A percentile compares a stretch with the other conserved stretches of the same genome.
phyloP scores from a whole-genome alignment of 2,888 invertebrate genomes.

The Plemyria rubiginata region DNA sequence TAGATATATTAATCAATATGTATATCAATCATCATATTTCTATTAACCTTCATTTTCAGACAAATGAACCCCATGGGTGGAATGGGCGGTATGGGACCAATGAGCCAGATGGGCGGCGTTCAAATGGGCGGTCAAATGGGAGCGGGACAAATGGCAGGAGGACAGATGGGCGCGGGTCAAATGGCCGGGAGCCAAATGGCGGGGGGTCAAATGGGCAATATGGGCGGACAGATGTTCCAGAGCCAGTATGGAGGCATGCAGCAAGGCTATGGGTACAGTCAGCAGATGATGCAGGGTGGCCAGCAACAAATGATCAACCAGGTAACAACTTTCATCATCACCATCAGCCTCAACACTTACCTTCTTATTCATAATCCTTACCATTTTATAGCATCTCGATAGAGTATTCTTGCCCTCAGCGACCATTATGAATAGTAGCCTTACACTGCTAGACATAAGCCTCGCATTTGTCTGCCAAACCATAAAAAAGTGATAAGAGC shows the following conservation, averaged over 20 bases:
- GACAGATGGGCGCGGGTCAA: conserved; percentile 69
- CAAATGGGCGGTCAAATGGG: conserved; percentile 73
- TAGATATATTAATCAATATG: no score
- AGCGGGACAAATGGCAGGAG: conserved; percentile 68
- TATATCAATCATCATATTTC: no score
- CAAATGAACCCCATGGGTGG: conserved; percentile 80
- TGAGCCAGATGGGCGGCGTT: conserved; percentile 73
- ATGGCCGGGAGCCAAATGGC: conserved; percentile 70
- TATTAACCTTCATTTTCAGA: conserved; percentile 47
- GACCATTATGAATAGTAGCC: no score
- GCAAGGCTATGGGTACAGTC: conserved; percentile 77
- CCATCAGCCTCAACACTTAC: no score
- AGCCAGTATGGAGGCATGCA: conserved; percentile 87
- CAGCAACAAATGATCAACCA: conserved; percentile 83
- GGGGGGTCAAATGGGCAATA: conserved; percentile 71
- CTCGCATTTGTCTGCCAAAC: no score
- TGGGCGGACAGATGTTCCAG: conserved; percentile 85
- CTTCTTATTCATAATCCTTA: no score
- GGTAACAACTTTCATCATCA: conserved; percentile 51
- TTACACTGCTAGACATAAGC: no score
- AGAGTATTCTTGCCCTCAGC: no score
- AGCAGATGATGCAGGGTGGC: conserved; percentile 82
- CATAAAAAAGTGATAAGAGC: no score
- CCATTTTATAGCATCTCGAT: no score
- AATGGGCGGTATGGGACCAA: conserved; percentile 77